Percentiles rank a stretch among this genome's conserved stretches.
Conservation (phyloP, 2,888 invertebrate species). For the Bembecia ichneumoniformis region DNA sequence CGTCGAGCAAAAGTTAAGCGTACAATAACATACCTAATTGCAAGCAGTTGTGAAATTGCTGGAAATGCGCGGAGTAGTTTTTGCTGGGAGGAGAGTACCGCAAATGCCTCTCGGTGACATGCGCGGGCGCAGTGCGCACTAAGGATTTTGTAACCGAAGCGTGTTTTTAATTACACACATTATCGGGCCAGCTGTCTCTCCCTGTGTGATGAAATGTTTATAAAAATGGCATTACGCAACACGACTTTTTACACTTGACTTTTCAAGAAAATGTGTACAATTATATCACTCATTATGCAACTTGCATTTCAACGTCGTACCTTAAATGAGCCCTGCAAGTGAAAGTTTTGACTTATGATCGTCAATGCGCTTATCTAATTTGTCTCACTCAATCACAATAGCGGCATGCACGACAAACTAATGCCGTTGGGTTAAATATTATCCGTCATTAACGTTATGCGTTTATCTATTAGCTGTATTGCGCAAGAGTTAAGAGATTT, state of each 20-base stretch:
- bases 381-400: constrained; percentile 54
- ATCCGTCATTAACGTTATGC: constrained; percentile 62
- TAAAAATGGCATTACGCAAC: constrained; percentile 50
- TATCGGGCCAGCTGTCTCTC: constrained; percentile 42
- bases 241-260: constrained; percentile 8
- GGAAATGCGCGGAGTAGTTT: constrained; percentile 39
- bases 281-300: not conserved
- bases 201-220: constrained; percentile 48
- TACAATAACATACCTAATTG: constrained; percentile 26
- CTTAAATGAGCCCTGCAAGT: constrained; percentile 41
- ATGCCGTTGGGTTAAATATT: constrained; percentile 46
- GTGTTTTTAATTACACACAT: constrained; percentile 53
- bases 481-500: constrained; percentile 33
- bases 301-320: not conserved
- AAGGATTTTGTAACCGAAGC: constrained; percentile 33
- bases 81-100: constrained; percentile 31
- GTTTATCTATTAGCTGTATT: constrained; percentile 56
- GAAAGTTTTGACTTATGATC: constrained; percentile 46
- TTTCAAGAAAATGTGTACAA: not conserved
- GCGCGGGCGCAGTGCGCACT: constrained; percentile 22
- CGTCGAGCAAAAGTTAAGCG: not conserved
- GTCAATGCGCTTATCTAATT: constrained; percentile 54
- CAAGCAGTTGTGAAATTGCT: constrained; percentile 42
- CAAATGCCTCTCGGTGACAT: constrained; percentile 35
- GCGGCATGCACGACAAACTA: constrained; percentile 28